Evolutionary conservation across 2,888 invertebrate genomes (phyloP), one percentile per base, ranked within the genome.

Genomic region (Sphaeridia pumilis): DNA sequence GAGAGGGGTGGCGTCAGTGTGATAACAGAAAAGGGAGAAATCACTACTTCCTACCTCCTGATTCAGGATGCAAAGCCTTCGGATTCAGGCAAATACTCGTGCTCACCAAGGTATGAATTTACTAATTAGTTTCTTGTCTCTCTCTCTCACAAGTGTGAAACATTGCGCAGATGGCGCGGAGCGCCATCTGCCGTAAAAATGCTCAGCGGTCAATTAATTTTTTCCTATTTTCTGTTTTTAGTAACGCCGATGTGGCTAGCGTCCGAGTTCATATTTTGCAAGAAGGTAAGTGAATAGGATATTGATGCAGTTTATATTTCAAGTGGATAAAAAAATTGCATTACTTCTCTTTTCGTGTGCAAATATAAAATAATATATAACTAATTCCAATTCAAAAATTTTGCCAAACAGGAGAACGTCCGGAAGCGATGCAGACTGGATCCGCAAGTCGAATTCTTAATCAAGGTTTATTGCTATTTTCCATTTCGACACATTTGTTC

Each of bases 41-140:
- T 86, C 70, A 89, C 89, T 65, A 87, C 86, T 66, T 87, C 87
- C 67, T 87, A 86, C 75, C 78, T 92, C 69, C 81, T 90, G 71
- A 87, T 90, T 72, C 87, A 87, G 73, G 82, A 86, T 72, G 89
- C 89, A 54, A 81, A 84, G 72, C 78, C 84, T 64, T 75, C 81
- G 55, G 89, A 90, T 76, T 87, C 87, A 31, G 89, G 90, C 69
- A 86, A 87, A 72, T 90, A 90, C 76, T 87, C 87, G 49, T 90
- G 90, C 77, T 83, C 84, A 70, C 90, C 90, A 67, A 87, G 87
- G 72, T 60, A 58, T 44, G 34, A 7, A 35, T n/a, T n/a, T n/a
- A n/a, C n/a, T n/a, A n/a, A n/a, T 12, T 35, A 17, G 12, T 5
- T 41, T 28, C 21, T 26, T 21, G 20, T 38, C 17, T 38, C 20